These are phyloP conservation scores for Tenebrio molitor DNA, from an alignment of 1,140 invertebrate species.

Conservation along the genomic window DNA sequence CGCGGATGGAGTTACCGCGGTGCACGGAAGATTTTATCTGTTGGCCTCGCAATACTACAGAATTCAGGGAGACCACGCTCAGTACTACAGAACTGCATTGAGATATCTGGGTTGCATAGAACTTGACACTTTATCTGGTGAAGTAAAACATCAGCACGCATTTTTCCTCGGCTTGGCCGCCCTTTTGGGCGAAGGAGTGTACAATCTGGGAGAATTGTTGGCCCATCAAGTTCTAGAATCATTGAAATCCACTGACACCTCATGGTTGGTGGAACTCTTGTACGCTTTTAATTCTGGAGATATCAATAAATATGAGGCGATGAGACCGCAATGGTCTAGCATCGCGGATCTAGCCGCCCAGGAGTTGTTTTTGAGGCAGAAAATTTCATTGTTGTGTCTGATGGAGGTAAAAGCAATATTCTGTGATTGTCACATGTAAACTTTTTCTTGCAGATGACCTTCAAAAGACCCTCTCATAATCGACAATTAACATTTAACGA, in stretches of 20 bases:
- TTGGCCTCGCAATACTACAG: conserved; percentile 93
- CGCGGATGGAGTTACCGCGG: conserved; percentile 91
- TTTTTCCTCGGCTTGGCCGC: conserved; percentile 95
- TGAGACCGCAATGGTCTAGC: conserved; percentile 84
- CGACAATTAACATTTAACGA: conserved; percentile 91
- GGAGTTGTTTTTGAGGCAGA: conserved; percentile 88
- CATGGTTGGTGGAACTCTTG: conserved; percentile 92
- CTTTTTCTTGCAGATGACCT: conserved; percentile 75
- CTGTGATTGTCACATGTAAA: conserved; percentile 12
- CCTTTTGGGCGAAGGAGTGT: conserved; percentile 94
- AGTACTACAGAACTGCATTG: conserved; percentile 95
- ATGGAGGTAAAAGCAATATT: conserved; percentile 87
- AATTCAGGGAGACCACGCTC: conserved; percentile 88
- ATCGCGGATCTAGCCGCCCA: conserved; percentile 91
- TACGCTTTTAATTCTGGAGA: conserved; percentile 95
- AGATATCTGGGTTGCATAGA: conserved; percentile 95
- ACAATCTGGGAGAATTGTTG: conserved; percentile 97
- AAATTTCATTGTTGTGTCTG: conserved; percentile 94
- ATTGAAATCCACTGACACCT: conserved; percentile 84
- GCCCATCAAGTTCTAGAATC: conserved; percentile 95
- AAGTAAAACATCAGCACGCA: conserved; percentile 85
- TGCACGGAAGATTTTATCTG: conserved; percentile 96
- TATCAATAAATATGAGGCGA: conserved; percentile 85
- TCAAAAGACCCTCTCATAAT: conserved; percentile 79
- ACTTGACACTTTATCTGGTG: conserved; percentile 75